phyloP scores from a whole-genome alignment of 1,140 invertebrate genomes.

The Drosophila parabipectinata region DNA sequence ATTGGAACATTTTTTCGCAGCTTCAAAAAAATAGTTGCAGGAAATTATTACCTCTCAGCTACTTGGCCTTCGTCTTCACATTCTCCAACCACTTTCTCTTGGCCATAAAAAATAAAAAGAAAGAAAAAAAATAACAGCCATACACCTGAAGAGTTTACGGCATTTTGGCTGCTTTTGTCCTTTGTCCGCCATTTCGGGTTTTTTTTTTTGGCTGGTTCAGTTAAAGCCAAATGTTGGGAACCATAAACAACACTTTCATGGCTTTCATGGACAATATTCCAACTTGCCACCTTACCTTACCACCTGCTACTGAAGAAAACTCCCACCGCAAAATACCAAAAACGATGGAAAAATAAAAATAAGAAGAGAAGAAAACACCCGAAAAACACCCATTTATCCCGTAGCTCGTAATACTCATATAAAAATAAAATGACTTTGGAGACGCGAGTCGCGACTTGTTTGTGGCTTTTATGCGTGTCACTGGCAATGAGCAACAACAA shows the following conservation, averaged over 20 bases:
- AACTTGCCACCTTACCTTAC: constrained; percentile 6
- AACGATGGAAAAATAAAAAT: not conserved
- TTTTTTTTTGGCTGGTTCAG: not conserved
- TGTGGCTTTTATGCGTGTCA: constrained; percentile 59
- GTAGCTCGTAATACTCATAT: constrained; percentile 20
- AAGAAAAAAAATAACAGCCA: constrained; percentile 1
- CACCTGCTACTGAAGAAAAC: not conserved
- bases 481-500: constrained; percentile 21
- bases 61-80: constrained; percentile 16
- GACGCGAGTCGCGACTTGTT: constrained; percentile 66
- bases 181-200: constrained; percentile 11
- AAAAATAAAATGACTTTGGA: constrained; percentile 39
- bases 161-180: constrained; percentile 21
- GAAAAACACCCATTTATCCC: constrained; percentile 25
- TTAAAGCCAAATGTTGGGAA: constrained; percentile 12
- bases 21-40: constrained; percentile 52
- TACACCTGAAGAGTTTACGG: constrained; percentile 43
- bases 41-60: constrained; percentile 28
- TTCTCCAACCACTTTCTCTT: not conserved
- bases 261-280: constrained; percentile 37
- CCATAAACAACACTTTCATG: constrained; percentile 71
- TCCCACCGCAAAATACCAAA: too few relatives aligned
- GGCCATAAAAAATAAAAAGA: not conserved
- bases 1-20: constrained; percentile 27
- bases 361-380: constrained; percentile 1